phyloP scores from a whole-genome alignment of 2,888 invertebrate genomes.

The Neoscelio sp. region DNA sequence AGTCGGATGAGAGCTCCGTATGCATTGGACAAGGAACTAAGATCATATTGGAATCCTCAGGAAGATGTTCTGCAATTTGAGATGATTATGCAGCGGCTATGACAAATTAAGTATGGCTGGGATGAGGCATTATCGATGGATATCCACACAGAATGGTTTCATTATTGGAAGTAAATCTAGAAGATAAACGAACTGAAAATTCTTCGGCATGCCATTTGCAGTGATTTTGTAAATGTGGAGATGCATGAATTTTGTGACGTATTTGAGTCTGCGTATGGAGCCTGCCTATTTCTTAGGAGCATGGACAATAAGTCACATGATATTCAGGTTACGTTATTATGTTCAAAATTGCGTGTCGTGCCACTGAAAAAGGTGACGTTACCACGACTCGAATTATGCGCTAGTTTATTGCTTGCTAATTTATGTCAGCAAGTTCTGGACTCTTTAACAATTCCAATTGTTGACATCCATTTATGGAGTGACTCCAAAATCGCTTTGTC shows the following conservation, averaged over 20 bases:
- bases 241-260: constrained; percentile 31
- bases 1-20: neutral
- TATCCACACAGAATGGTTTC: neutral
- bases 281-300: constrained; percentile 9
- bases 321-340: constrained; percentile 44
- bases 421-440: constrained; percentile 29
- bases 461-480: constrained; percentile 27
- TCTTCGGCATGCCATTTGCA: constrained; percentile 5
- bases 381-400: constrained; percentile 63
- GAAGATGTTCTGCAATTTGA: neutral
- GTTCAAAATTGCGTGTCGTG: constrained; percentile 60
- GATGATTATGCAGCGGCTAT: constrained; percentile 20
- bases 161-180: neutral
- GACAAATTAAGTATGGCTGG: constrained; percentile 13
- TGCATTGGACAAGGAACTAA: constrained; percentile 14
- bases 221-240: neutral
- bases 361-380: constrained; percentile 57
- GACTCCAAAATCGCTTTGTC: constrained; percentile 52
- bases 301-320: too few relatives aligned
- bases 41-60: constrained; percentile 6
- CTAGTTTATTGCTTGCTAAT: constrained; percentile 44
- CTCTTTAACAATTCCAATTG: constrained; percentile 22
- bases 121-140: neutral
- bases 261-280: constrained; percentile 14
- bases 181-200: constrained; percentile 16